phyloP scores from a whole-genome alignment of 2,113 vertebrate species.

The Xiphophorus maculatus region DNA sequence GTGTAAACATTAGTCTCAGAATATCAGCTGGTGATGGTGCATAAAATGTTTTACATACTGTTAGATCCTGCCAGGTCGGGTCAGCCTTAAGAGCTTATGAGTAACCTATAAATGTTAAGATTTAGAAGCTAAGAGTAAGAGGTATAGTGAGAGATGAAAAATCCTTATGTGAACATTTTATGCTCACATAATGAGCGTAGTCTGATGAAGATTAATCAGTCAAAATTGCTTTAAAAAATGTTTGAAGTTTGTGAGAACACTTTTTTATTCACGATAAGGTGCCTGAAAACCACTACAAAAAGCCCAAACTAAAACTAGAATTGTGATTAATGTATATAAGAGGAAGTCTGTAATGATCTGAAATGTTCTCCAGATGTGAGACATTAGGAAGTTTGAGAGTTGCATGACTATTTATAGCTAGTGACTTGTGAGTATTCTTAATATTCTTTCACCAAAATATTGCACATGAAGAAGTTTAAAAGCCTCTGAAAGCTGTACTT shows the following conservation, averaged over 20 bases:
- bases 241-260: neutral
- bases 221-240: neutral
- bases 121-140: conserved; percentile 35
- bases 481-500: neutral
- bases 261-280: conserved; percentile 28
- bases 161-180: neutral
- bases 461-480: too few species aligned
- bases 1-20: conserved; percentile 47
- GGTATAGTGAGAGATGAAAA: conserved; percentile 10
- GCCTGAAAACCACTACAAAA: conserved; percentile 50
- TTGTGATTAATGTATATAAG: conserved; percentile 47
- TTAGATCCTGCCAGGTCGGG: conserved; percentile 41
- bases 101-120: conserved; percentile 56
- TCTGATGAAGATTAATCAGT: neutral
- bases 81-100: conserved; percentile 60
- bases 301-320: conserved; percentile 34
- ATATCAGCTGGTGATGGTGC: conserved; percentile 28
- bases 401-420: too few species aligned
- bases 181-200: neutral
- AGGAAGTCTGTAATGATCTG: conserved; percentile 39
- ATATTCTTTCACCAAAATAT: neutral
- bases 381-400: conserved; percentile 50
- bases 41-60: conserved; percentile 45
- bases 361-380: conserved; percentile 73
- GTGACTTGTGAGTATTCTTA: neutral